Base-by-base conservation (phyloP, 1,140 invertebrate genomes). In the Manduca sexta region DNA sequence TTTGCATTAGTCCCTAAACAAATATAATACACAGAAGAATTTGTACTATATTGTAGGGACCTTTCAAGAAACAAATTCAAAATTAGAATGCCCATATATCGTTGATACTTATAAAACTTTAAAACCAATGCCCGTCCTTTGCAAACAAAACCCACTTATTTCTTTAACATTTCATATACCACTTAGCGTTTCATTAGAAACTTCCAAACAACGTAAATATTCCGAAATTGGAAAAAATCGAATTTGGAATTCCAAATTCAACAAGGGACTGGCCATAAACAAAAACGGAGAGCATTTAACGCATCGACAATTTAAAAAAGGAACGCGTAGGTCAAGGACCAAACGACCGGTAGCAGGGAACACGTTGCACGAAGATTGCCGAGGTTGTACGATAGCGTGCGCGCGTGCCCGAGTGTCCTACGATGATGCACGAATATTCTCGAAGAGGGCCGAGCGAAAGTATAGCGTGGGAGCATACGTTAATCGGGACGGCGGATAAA, bases 261-360 rank as follows among this genome's bases (percentile, higher is more conserved):
- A 45, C 14, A 45, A 45, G 15, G 15, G 15, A 44, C 42, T 31
- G 31, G 30, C 29, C 5, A 44, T 44, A 44, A 44, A 44, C 42
- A 44, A 44, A 44, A 44, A 44, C 14, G 30, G 31, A 33, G 34
- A 45, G 30, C 42, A 45, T 34, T 45, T 34, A 45, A 45, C 42
- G 31, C 30, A 13, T 45, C 31, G 42, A 12, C 4, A 34, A 18
- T 45, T 34, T 15, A 45, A 45, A 45, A 45, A 45, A 45, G 12
- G 42, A 45, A 45, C 42, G 16, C 12, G 42, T 45, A 34, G 30
- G 42, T 45, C 42, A 45, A 45, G 42, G 42, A 45, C 42, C 42
- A 45, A 45, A 45, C 15, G 42, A 33, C 42, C 42, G 30, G 42
- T 45, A 45, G 42, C 42, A 8, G 31, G 43, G 43, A 35, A 45